Evolutionary conservation across 1,140 invertebrate genomes (phyloP).

Genomic region (Apis mellifera): Amel_HAv3.1 CM009936.2:3672501-3673000

Average conservation of each 20-base stretch:
- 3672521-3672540: no score
- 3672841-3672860: slow-evolving; percentile 3
- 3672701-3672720: not conserved
- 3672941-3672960: slow-evolving; percentile 1
- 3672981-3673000: not conserved
- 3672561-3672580: no score
- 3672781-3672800: not conserved
- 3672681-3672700: not conserved
- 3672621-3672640: no score
- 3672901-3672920: slow-evolving; percentile 2
- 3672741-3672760: not conserved
- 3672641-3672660: no score
- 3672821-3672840: not conserved
- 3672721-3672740: no score
- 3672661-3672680: no score
- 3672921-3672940: slow-evolving; percentile 1
- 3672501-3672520: no score
- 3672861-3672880: not conserved
- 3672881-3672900: slow-evolving; percentile 4
- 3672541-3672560: no score
- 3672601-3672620: no score
- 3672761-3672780: no score
- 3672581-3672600: no score
- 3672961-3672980: not conserved
- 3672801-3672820: not conserved